These are phyloP conservation scores for Brachyptera putata DNA, from an alignment of 2,888 invertebrate genomes.

Conservation along the genomic window DNA sequence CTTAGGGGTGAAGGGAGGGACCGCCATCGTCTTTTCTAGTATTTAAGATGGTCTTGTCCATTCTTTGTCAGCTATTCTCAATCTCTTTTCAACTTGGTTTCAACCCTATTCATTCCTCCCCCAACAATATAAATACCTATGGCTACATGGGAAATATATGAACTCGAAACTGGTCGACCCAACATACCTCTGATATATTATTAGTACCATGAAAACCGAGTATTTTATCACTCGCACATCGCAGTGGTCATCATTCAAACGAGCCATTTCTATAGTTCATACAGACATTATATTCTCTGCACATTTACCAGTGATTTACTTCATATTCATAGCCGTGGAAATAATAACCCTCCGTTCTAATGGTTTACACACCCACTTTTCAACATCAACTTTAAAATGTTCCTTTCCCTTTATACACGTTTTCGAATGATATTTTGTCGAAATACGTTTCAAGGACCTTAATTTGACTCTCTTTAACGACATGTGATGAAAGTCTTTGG, in stretches of 20 bases:
- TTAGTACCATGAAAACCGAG: no score
- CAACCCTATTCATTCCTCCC: background rate
- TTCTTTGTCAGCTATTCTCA: conserved; percentile 9
- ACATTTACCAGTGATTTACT: conserved; percentile 10
- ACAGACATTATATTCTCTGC: background rate
- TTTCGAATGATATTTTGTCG: background rate
- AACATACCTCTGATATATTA: background rate
- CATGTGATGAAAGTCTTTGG: background rate
- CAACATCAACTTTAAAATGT: no score
- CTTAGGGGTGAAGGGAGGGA: background rate
- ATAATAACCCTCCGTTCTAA: background rate
- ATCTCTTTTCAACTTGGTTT: background rate
- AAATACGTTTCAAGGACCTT: conserved; percentile 4
- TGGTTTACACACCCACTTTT: background rate
- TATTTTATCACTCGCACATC: background rate
- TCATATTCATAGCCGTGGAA: conserved; percentile 1
- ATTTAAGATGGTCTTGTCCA: conserved; percentile 2
- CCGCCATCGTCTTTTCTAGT: background rate
- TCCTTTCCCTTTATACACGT: background rate
- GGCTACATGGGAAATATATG: background rate
- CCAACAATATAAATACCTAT: background rate
- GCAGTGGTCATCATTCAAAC: conserved; percentile 11
- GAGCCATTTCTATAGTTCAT: conserved; percentile 1
- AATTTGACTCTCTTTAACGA: conserved; percentile 7
- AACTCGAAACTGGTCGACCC: background rate